Evolutionary conservation across 2,888 invertebrate genomes (phyloP).

Genomic region (Thecophora atra): DNA sequence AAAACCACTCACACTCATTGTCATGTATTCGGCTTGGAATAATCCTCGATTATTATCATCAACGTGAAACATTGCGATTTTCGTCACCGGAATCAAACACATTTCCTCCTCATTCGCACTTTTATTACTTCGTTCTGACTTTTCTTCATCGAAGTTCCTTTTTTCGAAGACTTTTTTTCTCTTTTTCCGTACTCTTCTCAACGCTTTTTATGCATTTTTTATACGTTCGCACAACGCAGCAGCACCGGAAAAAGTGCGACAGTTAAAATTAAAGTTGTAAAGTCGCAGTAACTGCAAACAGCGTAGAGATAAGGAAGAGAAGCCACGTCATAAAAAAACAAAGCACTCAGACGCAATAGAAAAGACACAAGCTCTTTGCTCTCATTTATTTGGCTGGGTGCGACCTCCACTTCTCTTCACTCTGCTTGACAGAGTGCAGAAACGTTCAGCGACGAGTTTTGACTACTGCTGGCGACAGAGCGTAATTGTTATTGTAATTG

Average conservation of each 20-base stretch:
- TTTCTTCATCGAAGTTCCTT: background rate
- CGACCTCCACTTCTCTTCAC: background rate
- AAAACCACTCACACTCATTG: no score
- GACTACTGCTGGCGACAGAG: constrained; percentile 40
- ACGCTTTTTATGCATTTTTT: no score
- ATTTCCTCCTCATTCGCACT: no score
- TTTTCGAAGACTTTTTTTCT: no score
- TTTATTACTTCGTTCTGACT: no score
- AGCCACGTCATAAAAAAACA: background rate
- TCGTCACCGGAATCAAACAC: no score
- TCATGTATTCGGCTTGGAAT: no score
- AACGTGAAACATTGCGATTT: no score
- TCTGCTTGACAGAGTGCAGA: background rate
- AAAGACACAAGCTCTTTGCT: background rate
- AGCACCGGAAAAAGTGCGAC: no score
- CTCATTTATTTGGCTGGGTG: background rate
- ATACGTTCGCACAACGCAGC: no score
- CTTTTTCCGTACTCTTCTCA: no score
- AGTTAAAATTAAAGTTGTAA: constrained; percentile 11
- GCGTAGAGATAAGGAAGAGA: background rate
- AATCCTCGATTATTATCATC: no score
- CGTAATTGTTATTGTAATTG: constrained; percentile 41
- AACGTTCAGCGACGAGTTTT: background rate
- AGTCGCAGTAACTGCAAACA: background rate
- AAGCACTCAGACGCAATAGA: background rate